Evolutionary conservation across 2,113 vertebrate genomes (phyloP).

Genomic region (Macheiramphus alcinus): DNA sequence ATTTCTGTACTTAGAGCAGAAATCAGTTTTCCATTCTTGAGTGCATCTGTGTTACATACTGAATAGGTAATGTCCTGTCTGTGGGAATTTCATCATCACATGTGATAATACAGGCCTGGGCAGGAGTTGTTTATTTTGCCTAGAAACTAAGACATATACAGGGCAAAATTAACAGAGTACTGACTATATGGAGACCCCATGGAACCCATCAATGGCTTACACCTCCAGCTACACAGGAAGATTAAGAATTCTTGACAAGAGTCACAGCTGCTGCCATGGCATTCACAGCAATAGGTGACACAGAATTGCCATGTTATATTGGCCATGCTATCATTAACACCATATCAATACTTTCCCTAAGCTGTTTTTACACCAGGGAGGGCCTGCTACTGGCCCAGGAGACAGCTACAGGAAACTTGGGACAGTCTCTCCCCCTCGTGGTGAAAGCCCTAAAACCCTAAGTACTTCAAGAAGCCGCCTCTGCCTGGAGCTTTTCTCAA

Average conservation of each 20-base stretch:
- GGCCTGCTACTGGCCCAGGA: background rate
- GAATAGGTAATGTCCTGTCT: background rate
- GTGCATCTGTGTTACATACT: background rate
- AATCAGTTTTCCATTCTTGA: background rate
- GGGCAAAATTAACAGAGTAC: background rate
- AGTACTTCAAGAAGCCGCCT: background rate
- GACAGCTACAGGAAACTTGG: background rate
- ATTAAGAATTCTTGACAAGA: background rate
- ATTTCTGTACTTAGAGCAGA: background rate
- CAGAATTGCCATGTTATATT: background rate
- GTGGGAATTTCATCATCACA: background rate
- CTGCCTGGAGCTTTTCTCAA: background rate
- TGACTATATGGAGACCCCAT: background rate
- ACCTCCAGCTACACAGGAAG: background rate
- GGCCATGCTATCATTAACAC: background rate
- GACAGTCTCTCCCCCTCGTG: constrained; percentile 25
- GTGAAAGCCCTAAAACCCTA: background rate
- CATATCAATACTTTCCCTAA: background rate
- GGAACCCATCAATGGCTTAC: background rate
- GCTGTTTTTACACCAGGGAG: background rate
- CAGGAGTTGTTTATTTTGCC: background rate
- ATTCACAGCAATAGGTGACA: background rate
- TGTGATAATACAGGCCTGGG: background rate
- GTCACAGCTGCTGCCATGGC: background rate
- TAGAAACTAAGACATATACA: rapidly evolving